Conservation (phyloP, 2,797 vertebrate genomes). For the Alcedo quadribrachys region DNA sequence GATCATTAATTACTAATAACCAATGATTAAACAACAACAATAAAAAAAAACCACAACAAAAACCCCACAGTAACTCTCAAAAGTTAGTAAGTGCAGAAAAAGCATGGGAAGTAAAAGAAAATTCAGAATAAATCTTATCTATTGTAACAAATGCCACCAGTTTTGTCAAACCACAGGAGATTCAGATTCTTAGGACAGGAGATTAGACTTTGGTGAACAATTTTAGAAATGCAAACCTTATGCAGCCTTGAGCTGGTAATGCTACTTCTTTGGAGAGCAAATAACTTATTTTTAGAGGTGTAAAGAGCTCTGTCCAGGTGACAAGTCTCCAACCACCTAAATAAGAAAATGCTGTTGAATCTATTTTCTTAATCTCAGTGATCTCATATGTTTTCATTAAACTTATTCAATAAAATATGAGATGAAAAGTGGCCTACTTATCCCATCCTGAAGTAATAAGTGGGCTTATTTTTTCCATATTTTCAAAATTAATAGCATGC, state of each 20-base stretch:
- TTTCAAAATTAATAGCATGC: slow-evolving; percentile 18
- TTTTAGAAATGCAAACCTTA: slow-evolving; percentile 50
- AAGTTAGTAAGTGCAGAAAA: neutral
- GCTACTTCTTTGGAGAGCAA: slow-evolving; percentile 51
- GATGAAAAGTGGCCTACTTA: slow-evolving; percentile 33
- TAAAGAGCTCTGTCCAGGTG: slow-evolving; percentile 63
- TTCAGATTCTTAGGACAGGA: neutral
- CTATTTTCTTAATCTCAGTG: slow-evolving; percentile 38
- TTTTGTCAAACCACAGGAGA: neutral
- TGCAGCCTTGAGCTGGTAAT: slow-evolving; percentile 33
- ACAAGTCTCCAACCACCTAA: slow-evolving; percentile 61
- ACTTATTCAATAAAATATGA: slow-evolving; percentile 56
- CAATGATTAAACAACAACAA: neutral
- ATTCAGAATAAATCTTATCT: neutral
- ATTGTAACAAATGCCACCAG: neutral
- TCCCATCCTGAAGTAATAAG: slow-evolving; percentile 3
- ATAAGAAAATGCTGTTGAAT: slow-evolving; percentile 63
- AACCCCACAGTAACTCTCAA: neutral
- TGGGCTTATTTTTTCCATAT: slow-evolving; percentile 22
- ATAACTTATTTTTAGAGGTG: slow-evolving; percentile 46
- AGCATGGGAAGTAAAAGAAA: neutral
- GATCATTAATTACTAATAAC: neutral
- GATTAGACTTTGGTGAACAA: neutral
- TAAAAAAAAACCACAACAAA: neutral
- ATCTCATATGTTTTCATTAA: slow-evolving; percentile 73